Evolutionary conservation across 2,797 vertebrate species (phyloP), one percentile per base, ranked within the genome.

Genomic region (Tragelaphus eurycerus): DNA sequence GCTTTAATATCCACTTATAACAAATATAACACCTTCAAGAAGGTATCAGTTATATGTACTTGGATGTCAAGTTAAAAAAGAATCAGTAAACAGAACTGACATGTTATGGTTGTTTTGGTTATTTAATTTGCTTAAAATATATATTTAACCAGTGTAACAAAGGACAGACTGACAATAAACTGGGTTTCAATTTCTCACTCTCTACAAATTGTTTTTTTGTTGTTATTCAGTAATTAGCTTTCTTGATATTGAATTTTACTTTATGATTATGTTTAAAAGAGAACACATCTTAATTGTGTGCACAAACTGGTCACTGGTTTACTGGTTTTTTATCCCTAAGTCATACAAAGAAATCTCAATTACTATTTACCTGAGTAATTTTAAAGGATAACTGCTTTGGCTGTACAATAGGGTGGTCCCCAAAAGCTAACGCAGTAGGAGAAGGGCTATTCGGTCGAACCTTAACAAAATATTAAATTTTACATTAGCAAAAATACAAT

Each of bases 381-480:
- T 99, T 99, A 98, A 99, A 99, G 97, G 99, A 99, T 98, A 99
- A 99, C 98, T 99, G 99, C 99, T 99, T 99, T 99, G 99, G 99
- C 98, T 99, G 99, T 27, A 98, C 83, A 98, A 99, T 98, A 99
- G 99, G 99, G 98, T 99, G 99, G 99, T 99, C 99, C 99, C 99
- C 99, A 50, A 99, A 99, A 98, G 99, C 99, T 99, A 99, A 99
- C 98, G 99, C 99, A 98, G 99, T 99, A 98, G 99, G 99, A 98
- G 99, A 99, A 98, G 99, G 99, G 98, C 99, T 99, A 99, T 99
- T 99, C 98, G 99, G 99, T 98, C 99, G 99, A 98, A 99, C 99
- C 99, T 99, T 98, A 97, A 95, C 95, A 93, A 99, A 99, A 97
- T 7, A 98, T 85, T 84, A 96, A 91, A 48, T 62, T 94, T 93